phyloP scores from a whole-genome alignment of 2,113 vertebrate species.

The Probosciger aterrimus region DNA sequence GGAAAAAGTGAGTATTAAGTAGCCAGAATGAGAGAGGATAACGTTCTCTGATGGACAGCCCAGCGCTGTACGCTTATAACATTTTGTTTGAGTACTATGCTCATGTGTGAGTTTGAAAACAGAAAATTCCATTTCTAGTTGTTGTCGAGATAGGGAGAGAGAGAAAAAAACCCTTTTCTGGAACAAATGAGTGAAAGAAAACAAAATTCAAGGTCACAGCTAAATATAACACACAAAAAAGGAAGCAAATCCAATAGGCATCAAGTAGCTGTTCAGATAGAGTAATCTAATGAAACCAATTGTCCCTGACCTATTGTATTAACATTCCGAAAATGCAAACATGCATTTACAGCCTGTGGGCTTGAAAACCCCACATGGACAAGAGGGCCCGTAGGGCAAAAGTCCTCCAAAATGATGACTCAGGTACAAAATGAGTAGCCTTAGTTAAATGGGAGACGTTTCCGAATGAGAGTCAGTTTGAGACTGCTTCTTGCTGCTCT shows the following conservation, averaged over 20 bases:
- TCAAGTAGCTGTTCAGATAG: neutral
- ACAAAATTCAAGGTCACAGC: slow-evolving; percentile 2
- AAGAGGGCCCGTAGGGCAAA: neutral
- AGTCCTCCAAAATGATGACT: neutral
- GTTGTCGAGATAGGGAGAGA: neutral
- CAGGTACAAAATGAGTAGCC: neutral
- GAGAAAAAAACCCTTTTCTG: neutral
- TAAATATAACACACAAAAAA: neutral
- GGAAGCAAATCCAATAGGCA: neutral
- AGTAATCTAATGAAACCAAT: neutral
- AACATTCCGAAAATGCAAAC: neutral
- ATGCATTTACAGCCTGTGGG: neutral
- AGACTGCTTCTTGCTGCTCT: neutral
- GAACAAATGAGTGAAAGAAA: neutral
- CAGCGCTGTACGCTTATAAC: rapidly evolving
- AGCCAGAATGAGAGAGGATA: neutral
- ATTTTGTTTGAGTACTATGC: neutral
- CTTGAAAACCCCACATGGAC: neutral
- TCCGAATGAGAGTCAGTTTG: neutral
- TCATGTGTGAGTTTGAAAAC: neutral
- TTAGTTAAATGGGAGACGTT: neutral
- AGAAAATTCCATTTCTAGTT: neutral
- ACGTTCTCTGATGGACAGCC: neutral
- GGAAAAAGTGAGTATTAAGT: neutral
- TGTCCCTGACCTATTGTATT: neutral